Base-by-base conservation (phyloP, 1,140 invertebrate species). In the Linepithema humile region DNA sequence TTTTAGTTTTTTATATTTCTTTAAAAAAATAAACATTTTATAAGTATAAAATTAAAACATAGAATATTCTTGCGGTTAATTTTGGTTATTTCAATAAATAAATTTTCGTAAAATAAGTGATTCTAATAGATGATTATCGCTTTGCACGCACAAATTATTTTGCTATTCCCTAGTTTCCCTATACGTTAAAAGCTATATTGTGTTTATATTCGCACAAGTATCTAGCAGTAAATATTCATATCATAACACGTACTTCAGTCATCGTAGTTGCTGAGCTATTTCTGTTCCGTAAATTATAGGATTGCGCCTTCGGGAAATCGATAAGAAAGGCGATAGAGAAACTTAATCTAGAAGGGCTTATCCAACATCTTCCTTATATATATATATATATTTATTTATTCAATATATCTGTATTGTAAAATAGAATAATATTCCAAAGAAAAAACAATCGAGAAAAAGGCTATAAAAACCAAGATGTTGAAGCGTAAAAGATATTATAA, bases 191-290 rank as follows among this genome's bases (percentile, higher is more conserved):
- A 15, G 45, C 17, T 67, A 38, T 6, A 45, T 40, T 26, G 12
- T 26, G 26, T 23, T 67, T 45, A 67, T 15, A 43, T 26, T 67
- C 38, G 15, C 20, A 23, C 23, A 43, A 12, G 32, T 26, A 29
- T 48, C 12, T 29, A 67, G 40, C 7, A 67, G 17, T 45, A 67
- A 67, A 67, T 67, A 67, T 67, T 67, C 64, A 67, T 48, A 48
- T 67, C 64, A 5, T 67, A 17, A 29, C 40, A 45, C 26, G 15
- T 17, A n/a, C 64, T 67, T 67, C 26, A 29, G 45, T n/a, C 26
- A 67, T 67, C 64, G n/a, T n/a, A n/a, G 40, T 43, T 67, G 15
- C 64, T 67, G 64, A 67, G 17, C 40, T 67, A 67, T 67, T 67
- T 67, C 40, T 10, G 40, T 45, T 67, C 40, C 9, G 40, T 17